These are phyloP conservation scores for Celastrina argiolus DNA, from an alignment of 2,888 invertebrate genomes.

Conservation along the genomic window DNA sequence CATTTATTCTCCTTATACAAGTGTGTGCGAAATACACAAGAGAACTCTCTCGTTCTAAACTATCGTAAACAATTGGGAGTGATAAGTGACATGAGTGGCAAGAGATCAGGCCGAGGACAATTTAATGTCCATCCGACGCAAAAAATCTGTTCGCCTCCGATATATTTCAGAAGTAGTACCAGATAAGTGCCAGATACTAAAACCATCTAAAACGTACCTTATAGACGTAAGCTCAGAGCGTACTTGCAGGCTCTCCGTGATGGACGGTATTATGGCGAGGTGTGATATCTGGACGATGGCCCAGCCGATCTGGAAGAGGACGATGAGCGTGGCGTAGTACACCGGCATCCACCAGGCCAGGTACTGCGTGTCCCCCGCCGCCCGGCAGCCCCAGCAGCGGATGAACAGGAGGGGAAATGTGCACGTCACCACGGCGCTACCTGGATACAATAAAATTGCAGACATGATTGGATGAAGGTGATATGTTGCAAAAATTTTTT, in stretches of 20 bases:
- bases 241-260: slow-evolving; percentile 82
- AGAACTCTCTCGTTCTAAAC: too few species aligned
- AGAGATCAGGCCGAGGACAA: too few species aligned
- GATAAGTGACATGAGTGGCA: too few species aligned
- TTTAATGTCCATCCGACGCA: too few species aligned
- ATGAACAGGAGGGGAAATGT: slow-evolving; percentile 90
- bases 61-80: too few species aligned
- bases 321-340: slow-evolving; percentile 79
- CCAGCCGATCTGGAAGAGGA: slow-evolving; percentile 95
- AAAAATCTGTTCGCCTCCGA: too few species aligned
- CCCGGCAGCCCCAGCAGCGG: slow-evolving; percentile 79
- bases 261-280: slow-evolving; percentile 91
- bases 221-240: slow-evolving; percentile 89
- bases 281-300: slow-evolving; percentile 96
- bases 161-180: too few species aligned
- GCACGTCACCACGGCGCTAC: slow-evolving; percentile 74
- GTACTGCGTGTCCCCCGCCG: slow-evolving; percentile 50
- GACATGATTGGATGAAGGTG: too few species aligned
- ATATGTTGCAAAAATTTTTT: too few species aligned
- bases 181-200: too few species aligned
- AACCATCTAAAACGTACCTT: slow-evolving; percentile 73
- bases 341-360: slow-evolving; percentile 73
- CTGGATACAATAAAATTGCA: slow-evolving; percentile 4
- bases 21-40: too few species aligned
- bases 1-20: too few species aligned